These are phyloP conservation scores for Oreortyx pictus DNA, from an alignment of 2,797 vertebrate genomes.

Conservation along the genomic window DNA sequence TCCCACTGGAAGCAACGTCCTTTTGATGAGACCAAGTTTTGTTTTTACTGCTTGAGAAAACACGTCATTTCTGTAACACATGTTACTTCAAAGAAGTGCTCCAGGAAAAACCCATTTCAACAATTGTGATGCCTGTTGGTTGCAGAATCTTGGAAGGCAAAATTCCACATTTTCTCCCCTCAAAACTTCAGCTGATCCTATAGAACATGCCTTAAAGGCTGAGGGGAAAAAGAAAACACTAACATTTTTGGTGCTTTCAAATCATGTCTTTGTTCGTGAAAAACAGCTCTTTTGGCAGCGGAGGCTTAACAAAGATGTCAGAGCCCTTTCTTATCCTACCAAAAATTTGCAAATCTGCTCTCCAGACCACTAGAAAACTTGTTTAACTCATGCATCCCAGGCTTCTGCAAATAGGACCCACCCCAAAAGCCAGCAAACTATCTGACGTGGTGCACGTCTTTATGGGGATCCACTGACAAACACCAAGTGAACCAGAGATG, in stretches of 20 bases:
- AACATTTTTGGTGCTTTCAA: neutral
- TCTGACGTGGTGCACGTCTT: neutral
- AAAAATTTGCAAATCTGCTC: slow-evolving; percentile 19
- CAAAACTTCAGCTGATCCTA: slow-evolving; percentile 52
- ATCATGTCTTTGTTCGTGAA: neutral
- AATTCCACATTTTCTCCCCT: neutral
- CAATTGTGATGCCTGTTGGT: neutral
- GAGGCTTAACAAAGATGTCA: neutral
- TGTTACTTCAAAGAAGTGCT: slow-evolving; percentile 35
- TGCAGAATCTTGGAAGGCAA: slow-evolving; percentile 29
- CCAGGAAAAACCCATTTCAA: slow-evolving; percentile 42
- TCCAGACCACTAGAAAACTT: neutral
- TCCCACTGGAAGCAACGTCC: slow-evolving; percentile 28
- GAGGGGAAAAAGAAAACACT: neutral
- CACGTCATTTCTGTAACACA: slow-evolving; percentile 46
- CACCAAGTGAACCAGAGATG: neutral
- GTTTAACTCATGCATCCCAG: neutral
- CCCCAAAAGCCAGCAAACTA: neutral
- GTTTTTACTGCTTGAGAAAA: slow-evolving; percentile 60
- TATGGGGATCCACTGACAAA: neutral
- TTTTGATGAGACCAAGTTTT: slow-evolving; percentile 52
- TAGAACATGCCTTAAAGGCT: slow-evolving; percentile 14
- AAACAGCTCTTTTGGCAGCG: slow-evolving; percentile 27
- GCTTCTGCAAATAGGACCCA: neutral
- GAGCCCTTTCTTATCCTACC: slow-evolving; percentile 1